These are phyloP conservation scores for Psittacula cyanocephala DNA, from an alignment of 2,113 vertebrate species.

Conservation along the genomic window DNA sequence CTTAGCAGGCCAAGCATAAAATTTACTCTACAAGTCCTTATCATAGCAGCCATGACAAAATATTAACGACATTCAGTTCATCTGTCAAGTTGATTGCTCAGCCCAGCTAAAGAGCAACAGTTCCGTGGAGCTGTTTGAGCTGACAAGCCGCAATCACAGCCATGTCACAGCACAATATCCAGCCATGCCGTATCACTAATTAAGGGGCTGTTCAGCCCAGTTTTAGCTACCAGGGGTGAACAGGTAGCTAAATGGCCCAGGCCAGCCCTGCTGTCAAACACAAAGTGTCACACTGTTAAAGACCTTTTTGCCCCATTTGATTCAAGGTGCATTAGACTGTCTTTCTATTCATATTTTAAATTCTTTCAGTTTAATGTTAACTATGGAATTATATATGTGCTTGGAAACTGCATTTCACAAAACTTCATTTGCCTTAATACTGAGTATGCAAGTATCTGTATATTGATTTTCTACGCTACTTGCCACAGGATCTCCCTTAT, in stretches of 20 bases:
- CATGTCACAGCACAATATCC: not conserved
- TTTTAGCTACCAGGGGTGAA: not conserved
- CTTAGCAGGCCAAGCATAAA: not conserved
- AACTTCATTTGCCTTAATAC: not conserved
- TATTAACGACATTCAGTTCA: not conserved
- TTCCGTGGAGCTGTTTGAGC: not conserved
- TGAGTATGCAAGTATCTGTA: not conserved
- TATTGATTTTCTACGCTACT: not conserved
- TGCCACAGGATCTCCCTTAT: not conserved
- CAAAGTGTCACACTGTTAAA: not conserved
- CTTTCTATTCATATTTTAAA: not conserved
- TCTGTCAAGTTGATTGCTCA: not conserved
- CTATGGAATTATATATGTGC: not conserved
- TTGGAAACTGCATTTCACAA: not conserved
- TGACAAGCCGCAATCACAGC: not conserved
- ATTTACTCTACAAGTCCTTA: not conserved
- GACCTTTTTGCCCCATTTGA: not conserved
- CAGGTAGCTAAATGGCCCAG: not conserved
- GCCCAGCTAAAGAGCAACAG: not conserved
- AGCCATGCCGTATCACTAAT: not conserved
- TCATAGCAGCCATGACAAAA: not conserved
- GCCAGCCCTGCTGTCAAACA: not conserved
- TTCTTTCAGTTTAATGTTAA: not conserved
- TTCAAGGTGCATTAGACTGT: not conserved
- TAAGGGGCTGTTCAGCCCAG: not conserved